Percentiles rank a stretch among this genome's conserved stretches.
Evolutionary conservation across 2,888 invertebrate species (phyloP).

Genomic region (Aphidoletes aphidimyza): DNA sequence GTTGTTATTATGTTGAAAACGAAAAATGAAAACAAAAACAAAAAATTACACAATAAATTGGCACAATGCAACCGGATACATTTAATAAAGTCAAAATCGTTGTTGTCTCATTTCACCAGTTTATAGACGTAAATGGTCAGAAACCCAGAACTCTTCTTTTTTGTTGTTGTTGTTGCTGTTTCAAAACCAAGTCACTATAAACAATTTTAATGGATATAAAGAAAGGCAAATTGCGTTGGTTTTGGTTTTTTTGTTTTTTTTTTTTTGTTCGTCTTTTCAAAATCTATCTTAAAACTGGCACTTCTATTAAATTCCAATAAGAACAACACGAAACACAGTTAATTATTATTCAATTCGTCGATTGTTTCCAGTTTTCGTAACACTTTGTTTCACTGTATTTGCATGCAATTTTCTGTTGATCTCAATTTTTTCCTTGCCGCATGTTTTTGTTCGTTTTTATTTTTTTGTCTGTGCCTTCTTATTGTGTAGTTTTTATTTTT

Average conservation of each 20-base stretch:
- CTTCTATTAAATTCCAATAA: constrained; percentile 8
- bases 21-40: background rate
- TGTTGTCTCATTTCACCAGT: constrained; percentile 5
- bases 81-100: constrained; percentile 32
- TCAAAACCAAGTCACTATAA: too few relatives aligned
- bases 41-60: background rate
- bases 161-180: too few relatives aligned
- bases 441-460: background rate
- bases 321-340: background rate
- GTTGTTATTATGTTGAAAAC: too few relatives aligned
- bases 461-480: background rate
- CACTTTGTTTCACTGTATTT: background rate
- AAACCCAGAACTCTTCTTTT: background rate
- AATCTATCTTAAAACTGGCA: background rate
- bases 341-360: constrained; percentile 41
- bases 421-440: background rate
- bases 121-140: background rate
- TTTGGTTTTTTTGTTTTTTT: background rate
- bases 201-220: too few relatives aligned
- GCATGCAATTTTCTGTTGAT: background rate
- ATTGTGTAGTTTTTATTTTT: too few relatives aligned
- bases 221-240: background rate
- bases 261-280: background rate
- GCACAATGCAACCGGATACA: constrained; percentile 53
- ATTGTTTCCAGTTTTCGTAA: constrained; percentile 36